These are phyloP conservation scores for Bombus terrestris DNA, from an alignment of 1,140 invertebrate genomes.

Conservation along the genomic window DNA sequence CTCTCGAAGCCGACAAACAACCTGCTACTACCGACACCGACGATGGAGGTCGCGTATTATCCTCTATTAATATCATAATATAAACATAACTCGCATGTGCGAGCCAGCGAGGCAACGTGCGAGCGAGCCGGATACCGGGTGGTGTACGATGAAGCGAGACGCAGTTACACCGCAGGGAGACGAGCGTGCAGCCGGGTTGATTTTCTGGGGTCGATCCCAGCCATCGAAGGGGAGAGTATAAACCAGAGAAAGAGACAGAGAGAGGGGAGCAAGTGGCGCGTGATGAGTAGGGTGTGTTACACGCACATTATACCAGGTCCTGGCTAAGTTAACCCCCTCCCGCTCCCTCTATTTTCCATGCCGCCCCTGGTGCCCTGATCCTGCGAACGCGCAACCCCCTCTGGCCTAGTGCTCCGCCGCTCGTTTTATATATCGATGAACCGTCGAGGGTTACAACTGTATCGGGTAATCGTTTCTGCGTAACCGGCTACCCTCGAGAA, in stretches of 20 bases:
- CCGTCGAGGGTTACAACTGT: conserved; percentile 71
- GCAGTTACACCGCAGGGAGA: conserved; percentile 58
- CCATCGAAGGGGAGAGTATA: conserved; percentile 28
- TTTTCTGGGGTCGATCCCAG: conserved; percentile 67
- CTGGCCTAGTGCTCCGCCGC: conserved; percentile 30
- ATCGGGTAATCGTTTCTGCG: conserved; percentile 72
- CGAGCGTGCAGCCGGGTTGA: conserved; percentile 46
- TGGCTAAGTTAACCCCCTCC: conserved; percentile 50
- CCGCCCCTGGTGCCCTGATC: conserved; percentile 31
- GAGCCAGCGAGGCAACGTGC: conserved; percentile 62
- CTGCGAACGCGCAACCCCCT: conserved; percentile 48
- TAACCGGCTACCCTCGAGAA: conserved; percentile 43
- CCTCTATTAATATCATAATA: conserved; percentile 82
- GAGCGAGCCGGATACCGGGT: neutral
- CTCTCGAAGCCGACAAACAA: conserved; percentile 70
- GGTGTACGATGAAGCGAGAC: conserved; percentile 43
- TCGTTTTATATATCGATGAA: conserved; percentile 61
- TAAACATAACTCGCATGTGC: conserved; percentile 78
- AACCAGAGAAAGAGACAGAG: neutral
- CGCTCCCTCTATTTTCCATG: conserved; percentile 21
- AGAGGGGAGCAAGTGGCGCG: conserved; percentile 77
- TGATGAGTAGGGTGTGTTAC: conserved; percentile 79
- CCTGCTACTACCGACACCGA: conserved; percentile 65
- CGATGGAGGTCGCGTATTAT: conserved; percentile 70
- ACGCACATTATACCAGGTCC: conserved; percentile 75